Conservation (phyloP, 2,888 invertebrate genomes). For the Enoplolaimus lenunculus region DNA sequence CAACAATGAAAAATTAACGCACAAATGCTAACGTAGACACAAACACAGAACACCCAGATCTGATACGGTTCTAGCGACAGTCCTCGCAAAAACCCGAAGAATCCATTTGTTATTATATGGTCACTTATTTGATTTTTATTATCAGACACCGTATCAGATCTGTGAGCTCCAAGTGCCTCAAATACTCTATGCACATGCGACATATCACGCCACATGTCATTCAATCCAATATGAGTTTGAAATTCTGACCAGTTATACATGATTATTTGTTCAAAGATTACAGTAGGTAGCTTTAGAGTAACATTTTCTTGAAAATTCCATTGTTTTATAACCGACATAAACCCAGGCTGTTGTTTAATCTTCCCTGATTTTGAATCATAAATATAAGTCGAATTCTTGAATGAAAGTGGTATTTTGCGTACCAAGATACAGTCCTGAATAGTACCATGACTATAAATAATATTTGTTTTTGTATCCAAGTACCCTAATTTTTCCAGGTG, state of each 20-base stretch:
- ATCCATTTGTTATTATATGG: not conserved
- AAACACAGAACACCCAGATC: not conserved
- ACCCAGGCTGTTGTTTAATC: not conserved
- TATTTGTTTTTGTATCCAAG: conserved; percentile 14
- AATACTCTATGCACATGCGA: not conserved
- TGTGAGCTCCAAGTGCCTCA: not conserved
- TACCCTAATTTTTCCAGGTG: not conserved
- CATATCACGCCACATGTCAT: not conserved
- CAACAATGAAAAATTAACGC: not conserved
- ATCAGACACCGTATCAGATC: not conserved
- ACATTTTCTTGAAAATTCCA: not conserved
- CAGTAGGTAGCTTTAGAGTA: not conserved
- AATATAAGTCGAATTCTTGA: conserved; percentile 1
- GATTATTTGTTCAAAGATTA: not conserved
- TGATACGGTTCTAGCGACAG: not conserved
- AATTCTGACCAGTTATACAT: not conserved
- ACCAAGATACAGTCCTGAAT: not conserved
- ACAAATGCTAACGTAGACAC: not conserved
- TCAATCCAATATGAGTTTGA: not conserved
- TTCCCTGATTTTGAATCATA: not conserved
- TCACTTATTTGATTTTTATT: not conserved
- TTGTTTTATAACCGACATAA: no score
- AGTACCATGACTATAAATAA: not conserved
- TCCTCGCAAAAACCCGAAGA: not conserved
- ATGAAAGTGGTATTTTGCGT: conserved; percentile 1